Percentiles rank a stretch among this genome's conserved stretches.
phyloP scores from a whole-genome alignment of 2,113 vertebrate genomes.

The Pseudorhombus dupliciocellatus region DNA sequence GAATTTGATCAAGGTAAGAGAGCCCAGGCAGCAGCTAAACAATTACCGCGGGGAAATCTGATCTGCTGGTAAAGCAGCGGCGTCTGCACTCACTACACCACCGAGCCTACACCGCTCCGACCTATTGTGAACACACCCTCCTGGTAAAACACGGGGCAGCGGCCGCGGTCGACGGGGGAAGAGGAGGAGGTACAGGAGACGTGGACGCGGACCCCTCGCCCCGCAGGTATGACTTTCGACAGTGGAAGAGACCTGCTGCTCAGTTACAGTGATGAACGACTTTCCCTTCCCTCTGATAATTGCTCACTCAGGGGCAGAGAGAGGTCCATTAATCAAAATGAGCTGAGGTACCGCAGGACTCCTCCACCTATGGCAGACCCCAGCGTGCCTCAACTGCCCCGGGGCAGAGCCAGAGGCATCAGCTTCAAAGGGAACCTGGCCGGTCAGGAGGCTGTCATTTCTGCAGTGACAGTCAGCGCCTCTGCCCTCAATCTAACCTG shows the following conservation, averaged over 20 bases:
- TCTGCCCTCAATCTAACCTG: constrained; percentile 26
- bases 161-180: constrained; percentile 16
- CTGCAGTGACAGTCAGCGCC: constrained; percentile 35
- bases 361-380: constrained; percentile 60
- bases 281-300: constrained; percentile 83
- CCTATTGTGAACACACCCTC: constrained; percentile 38
- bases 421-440: constrained; percentile 45
- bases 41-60: constrained; percentile 54
- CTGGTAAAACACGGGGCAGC: constrained; percentile 40
- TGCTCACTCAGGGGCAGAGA: constrained; percentile 85
- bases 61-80: constrained; percentile 39
- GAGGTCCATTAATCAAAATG: constrained; percentile 86
- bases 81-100: constrained; percentile 13
- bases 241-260: constrained; percentile 66
- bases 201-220: constrained; percentile 41
- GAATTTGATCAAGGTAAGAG: constrained; percentile 49
- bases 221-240: constrained; percentile 70
- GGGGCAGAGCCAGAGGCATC: constrained; percentile 55
- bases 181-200: constrained; percentile 15
- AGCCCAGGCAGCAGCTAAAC: constrained; percentile 20
- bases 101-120: constrained; percentile 25
- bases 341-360: constrained; percentile 72
- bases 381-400: constrained; percentile 47
- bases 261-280: constrained; percentile 84
- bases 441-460: constrained; percentile 53